Percentiles rank a stretch among this genome's conserved stretches.
These are phyloP conservation scores for Proteles cristata DNA, from an alignment of 2,113 vertebrate species.

Conservation along the genomic window DNA sequence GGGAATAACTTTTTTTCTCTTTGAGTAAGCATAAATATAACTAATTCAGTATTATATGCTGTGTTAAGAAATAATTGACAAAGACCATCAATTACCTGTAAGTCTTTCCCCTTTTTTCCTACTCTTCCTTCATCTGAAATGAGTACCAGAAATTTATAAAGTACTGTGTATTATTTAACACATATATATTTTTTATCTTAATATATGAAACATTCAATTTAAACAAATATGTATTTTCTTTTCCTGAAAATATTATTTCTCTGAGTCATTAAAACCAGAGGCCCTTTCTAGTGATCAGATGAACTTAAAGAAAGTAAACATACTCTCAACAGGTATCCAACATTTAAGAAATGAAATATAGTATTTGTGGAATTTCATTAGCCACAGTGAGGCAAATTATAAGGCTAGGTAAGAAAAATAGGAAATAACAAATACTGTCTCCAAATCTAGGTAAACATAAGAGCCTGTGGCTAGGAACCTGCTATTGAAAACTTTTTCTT, in stretches of 20 bases:
- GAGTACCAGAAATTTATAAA: background rate
- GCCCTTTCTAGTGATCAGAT: background rate
- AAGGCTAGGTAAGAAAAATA: background rate
- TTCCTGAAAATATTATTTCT: background rate
- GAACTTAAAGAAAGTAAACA: conserved; percentile 33
- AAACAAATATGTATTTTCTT: background rate
- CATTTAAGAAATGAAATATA: conserved; percentile 58
- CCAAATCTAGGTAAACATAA: background rate
- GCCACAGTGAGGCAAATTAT: background rate
- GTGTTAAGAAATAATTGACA: background rate
- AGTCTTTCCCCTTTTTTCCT: background rate
- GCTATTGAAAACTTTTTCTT: background rate
- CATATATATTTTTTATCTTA: background rate
- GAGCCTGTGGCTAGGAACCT: background rate
- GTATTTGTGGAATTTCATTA: conserved; percentile 41
- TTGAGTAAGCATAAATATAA: background rate
- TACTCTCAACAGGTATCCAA: conserved; percentile 55
- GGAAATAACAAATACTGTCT: background rate
- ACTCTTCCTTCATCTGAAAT: background rate
- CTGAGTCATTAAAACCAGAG: background rate
- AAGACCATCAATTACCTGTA: background rate
- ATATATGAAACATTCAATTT: background rate
- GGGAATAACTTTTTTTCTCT: background rate
- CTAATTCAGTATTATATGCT: background rate
- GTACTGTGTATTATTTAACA: background rate